Conservation (phyloP, 2,113 vertebrate species). For the Planiliza haematocheilus region DNA sequence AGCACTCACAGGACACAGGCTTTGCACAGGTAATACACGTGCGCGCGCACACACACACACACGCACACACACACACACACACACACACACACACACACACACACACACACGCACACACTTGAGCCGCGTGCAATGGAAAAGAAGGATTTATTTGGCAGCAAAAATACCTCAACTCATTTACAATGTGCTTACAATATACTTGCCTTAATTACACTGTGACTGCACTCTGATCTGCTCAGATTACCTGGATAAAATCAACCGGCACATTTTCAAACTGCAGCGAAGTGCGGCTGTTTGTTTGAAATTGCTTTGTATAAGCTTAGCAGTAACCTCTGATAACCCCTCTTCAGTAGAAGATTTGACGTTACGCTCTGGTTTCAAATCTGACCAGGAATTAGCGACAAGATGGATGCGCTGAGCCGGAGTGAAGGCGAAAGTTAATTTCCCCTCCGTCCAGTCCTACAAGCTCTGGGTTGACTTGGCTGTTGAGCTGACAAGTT, state of each 20-base stretch:
- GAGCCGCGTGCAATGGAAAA: slow-evolving; percentile 14
- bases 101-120: slow-evolving; percentile 2
- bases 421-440: slow-evolving; percentile 58
- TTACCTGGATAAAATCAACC: slow-evolving; percentile 41
- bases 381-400: slow-evolving; percentile 47
- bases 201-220: slow-evolving; percentile 45
- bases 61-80: slow-evolving; percentile 7
- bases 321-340: slow-evolving; percentile 31
- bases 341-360: slow-evolving; percentile 31
- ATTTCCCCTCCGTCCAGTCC: slow-evolving; percentile 50
- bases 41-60: slow-evolving; percentile 28
- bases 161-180: slow-evolving; percentile 56
- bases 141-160: slow-evolving; percentile 35
- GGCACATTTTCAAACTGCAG: slow-evolving; percentile 10
- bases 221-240: slow-evolving; percentile 40
- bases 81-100: slow-evolving; percentile 3
- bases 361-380: slow-evolving; percentile 36
- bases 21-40: slow-evolving; percentile 53
- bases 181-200: slow-evolving; percentile 37
- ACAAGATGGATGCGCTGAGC: slow-evolving; percentile 27
- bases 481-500: slow-evolving; percentile 54
- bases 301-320: slow-evolving; percentile 15
- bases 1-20: slow-evolving; percentile 62
- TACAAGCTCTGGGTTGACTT: slow-evolving; percentile 46
- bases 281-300: slow-evolving; percentile 1